These are phyloP conservation scores for Vanessa cardui DNA, from an alignment of 2,888 invertebrate species.

Conservation along the genomic window DNA sequence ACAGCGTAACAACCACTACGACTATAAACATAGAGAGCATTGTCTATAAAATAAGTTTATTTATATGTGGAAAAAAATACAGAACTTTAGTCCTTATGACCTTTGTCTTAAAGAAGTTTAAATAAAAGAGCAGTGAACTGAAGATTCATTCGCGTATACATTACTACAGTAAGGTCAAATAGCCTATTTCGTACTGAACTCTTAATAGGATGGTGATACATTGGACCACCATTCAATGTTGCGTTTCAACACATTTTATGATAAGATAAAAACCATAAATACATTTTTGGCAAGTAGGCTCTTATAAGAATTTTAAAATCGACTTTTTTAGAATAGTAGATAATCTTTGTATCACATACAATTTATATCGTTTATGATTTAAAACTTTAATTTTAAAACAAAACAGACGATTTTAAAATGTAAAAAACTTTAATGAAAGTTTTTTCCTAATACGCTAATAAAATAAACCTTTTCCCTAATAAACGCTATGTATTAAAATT, in stretches of 20 bases:
- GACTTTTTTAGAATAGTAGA: too few species aligned
- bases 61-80: too few species aligned
- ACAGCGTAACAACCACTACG: neutral
- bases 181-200: slow-evolving; percentile 7
- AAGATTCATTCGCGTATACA: slow-evolving; percentile 8
- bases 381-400: too few species aligned
- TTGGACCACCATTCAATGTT: slow-evolving; percentile 1
- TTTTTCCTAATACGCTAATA: too few species aligned
- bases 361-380: too few species aligned
- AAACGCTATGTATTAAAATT: too few species aligned
- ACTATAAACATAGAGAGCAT: neutral
- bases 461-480: too few species aligned
- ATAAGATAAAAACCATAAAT: neutral
- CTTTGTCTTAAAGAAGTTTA: neutral
- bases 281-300: too few species aligned
- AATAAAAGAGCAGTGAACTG: neutral
- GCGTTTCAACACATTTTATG: neutral
- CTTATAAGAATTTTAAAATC: too few species aligned
- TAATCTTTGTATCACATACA: too few species aligned
- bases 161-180: slow-evolving; percentile 6
- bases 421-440: too few species aligned
- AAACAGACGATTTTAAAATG: too few species aligned
- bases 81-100: neutral
- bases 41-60: neutral
- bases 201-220: slow-evolving; percentile 1